Evolutionary conservation across 2,113 vertebrate genomes (phyloP), one percentile per base, ranked within the genome.

Genomic region (Chrysemys picta): DNA sequence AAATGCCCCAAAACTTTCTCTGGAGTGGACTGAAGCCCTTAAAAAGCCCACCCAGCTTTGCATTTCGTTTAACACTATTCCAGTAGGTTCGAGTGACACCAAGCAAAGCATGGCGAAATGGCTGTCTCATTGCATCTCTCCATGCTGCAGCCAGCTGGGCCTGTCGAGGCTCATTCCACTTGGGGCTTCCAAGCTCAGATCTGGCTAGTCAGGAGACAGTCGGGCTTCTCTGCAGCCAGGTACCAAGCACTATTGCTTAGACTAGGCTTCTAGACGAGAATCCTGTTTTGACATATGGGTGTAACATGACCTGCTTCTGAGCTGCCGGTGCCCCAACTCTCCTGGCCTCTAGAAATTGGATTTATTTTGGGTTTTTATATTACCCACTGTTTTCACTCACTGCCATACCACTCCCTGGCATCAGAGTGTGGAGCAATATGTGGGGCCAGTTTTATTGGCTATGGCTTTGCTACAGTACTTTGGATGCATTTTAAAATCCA

Each of bases 401-500:
- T 3, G 12, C 6, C 29, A 62, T 12, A 62, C 12, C 57, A 59
- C 11, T 29, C 13, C 57, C 57, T 62, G 57, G 57, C 57, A 62
- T 62, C 57, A 62, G 57, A 62, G 57, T 27, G 27, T 31, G 57
- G 57, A 75, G 5, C 35, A 0, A 57, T 49, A 80, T 53, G 0
- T 2, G 3, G 21, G 56, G 3, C 19, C 75, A 62, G 21, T 57
- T 50, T 75, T 81, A 93, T 89, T 45, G 72, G 47, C 83, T 91
- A 69, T 83, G 62, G 53, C 81, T 81, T 82, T 19, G 52, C 65
- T 72, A 69, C 83, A 79, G 87, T 87, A 80, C 89, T 7, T 16
- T 24, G 87, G 53, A 47, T 65, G 87, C 45, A 19, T 72, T 93
- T 91, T 13, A 47, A 82, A 93, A 92, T 89, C 94, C 95, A 89